phyloP scores from a whole-genome alignment of 2,888 invertebrate genomes.

The Stenchaetothrips biformis region DNA sequence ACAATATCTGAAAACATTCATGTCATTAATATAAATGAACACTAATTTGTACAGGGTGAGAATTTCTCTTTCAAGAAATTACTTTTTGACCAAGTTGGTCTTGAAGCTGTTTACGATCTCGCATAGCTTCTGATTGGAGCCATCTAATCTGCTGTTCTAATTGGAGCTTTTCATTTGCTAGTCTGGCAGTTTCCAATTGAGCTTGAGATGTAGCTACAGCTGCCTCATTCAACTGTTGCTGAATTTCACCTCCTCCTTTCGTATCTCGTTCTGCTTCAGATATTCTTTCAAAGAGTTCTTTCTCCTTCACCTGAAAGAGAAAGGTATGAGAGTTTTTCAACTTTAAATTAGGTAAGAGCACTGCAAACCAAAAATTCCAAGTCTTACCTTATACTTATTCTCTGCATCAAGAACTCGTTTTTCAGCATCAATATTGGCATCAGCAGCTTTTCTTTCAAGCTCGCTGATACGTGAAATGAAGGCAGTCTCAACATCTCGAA shows the following conservation, averaged over 20 bases:
- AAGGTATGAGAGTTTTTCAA: not conserved
- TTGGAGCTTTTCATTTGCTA: slow-evolving; percentile 63
- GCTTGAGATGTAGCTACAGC: slow-evolving; percentile 70
- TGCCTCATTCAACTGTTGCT: slow-evolving; percentile 56
- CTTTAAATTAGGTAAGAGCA: not conserved
- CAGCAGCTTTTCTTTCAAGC: slow-evolving; percentile 41
- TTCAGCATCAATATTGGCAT: slow-evolving; percentile 39
- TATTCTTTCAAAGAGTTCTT: slow-evolving; percentile 41
- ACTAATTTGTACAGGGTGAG: no score
- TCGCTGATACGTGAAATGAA: not conserved
- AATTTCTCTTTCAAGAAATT: not conserved
- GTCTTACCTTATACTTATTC: slow-evolving; percentile 33
- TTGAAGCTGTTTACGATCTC: not conserved
- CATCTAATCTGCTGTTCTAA: slow-evolving; percentile 59
- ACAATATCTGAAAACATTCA: not conserved
- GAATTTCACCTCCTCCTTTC: slow-evolving; percentile 42
- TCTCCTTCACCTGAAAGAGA: slow-evolving; percentile 38
- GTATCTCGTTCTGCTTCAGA: slow-evolving; percentile 41
- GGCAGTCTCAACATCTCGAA: not conserved
- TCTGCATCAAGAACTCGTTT: slow-evolving; percentile 29
- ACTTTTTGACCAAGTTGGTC: not conserved
- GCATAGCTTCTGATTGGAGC: not conserved
- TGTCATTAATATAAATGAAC: not conserved
- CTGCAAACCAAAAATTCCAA: not conserved
- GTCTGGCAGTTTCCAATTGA: slow-evolving; percentile 66